Conservation (phyloP, 2,113 vertebrate species). For the Terrapene triunguis region DNA sequence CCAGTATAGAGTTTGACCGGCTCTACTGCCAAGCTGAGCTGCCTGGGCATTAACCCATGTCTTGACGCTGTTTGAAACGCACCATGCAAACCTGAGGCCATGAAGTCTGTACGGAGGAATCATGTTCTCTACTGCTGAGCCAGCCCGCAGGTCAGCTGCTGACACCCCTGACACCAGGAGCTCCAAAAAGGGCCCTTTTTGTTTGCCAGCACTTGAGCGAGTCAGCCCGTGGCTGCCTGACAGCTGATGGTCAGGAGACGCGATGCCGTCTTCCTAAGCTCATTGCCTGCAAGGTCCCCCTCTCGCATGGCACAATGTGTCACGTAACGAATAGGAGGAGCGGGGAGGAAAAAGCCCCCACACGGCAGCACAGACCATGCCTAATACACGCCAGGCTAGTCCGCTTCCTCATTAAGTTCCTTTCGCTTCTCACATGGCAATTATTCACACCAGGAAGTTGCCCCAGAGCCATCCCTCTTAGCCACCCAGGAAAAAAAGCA, state of each 20-base stretch:
- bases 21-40: not conserved
- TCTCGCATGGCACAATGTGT: not conserved
- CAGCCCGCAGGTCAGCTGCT: not conserved
- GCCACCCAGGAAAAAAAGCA: accelerated
- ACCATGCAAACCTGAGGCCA: not conserved
- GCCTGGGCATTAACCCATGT: not conserved
- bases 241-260: accelerated
- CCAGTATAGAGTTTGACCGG: not conserved
- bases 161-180: accelerated
- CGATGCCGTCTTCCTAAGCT: not conserved
- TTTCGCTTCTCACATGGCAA: not conserved
- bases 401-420: not conserved
- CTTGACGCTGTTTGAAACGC: not conserved
- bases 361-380: not conserved
- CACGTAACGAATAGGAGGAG: accelerated
- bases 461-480: not conserved
- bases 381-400: too few relatives aligned
- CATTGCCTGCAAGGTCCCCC: not conserved
- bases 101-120: not conserved
- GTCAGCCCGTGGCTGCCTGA: not conserved
- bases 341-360: accelerated
- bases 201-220: not conserved
- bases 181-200: not conserved
- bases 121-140: not conserved
- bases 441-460: not conserved